These are phyloP conservation scores for Ophiodon elongatus DNA, from an alignment of 2,113 vertebrate species.

Conservation along the genomic window DNA sequence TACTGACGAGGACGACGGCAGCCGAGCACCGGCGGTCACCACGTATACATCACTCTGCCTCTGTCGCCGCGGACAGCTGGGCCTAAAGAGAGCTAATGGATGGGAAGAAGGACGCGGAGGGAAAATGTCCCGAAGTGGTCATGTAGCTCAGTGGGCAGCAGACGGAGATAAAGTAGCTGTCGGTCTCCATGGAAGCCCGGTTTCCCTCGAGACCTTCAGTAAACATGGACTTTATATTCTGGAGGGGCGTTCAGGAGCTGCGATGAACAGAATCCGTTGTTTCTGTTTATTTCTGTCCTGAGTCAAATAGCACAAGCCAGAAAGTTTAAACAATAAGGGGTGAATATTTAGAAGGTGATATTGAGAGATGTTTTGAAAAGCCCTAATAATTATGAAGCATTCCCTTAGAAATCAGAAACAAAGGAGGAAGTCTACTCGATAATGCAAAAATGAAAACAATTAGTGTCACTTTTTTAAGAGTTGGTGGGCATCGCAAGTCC, in stretches of 20 bases:
- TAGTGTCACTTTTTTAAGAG: neutral
- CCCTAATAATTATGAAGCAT: neutral
- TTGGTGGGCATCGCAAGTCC: neutral
- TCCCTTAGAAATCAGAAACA: neutral
- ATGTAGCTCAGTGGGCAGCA: slow-evolving; percentile 14
- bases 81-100: slow-evolving; percentile 37
- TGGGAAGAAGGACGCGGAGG: slow-evolving; percentile 8
- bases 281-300: neutral
- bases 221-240: slow-evolving; percentile 13
- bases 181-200: slow-evolving; percentile 29
- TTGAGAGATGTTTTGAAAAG: neutral
- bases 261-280: neutral
- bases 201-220: neutral
- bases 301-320: neutral
- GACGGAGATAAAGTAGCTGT: neutral
- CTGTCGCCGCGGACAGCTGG: slow-evolving; percentile 46
- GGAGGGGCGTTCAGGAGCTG: neutral
- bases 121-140: slow-evolving; percentile 1
- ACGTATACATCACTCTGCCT: slow-evolving; percentile 53
- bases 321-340: neutral
- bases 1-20: too few relatives aligned
- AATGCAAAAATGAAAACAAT: neutral
- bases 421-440: neutral
- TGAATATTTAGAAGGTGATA: neutral
- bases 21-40: too few relatives aligned